These are phyloP conservation scores for Anser cygnoides DNA, from an alignment of 2,113 vertebrate species.

Conservation along the genomic window DNA sequence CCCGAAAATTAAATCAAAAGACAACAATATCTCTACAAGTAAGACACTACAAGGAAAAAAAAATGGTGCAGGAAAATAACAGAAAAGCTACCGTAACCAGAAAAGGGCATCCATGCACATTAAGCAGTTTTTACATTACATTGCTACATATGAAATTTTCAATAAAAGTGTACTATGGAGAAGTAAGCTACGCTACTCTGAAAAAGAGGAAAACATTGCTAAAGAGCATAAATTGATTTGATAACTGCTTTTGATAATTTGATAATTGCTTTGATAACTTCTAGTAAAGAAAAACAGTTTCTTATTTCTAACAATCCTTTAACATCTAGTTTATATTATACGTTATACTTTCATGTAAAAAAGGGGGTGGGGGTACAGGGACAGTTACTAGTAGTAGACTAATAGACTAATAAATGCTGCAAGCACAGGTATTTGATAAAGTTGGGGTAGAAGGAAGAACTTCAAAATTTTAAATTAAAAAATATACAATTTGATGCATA, in stretches of 20 bases:
- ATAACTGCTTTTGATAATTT: neutral
- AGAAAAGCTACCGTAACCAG: neutral
- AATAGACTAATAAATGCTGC: neutral
- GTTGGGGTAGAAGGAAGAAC: neutral
- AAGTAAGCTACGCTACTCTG: neutral
- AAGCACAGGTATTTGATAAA: neutral
- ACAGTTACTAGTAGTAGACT: neutral
- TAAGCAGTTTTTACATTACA: neutral
- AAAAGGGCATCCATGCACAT: neutral
- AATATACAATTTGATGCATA: neutral
- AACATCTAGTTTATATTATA: neutral
- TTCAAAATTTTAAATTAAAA: neutral
- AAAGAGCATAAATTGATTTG: neutral
- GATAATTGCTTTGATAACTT: neutral
- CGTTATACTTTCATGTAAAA: neutral
- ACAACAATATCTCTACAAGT: neutral
- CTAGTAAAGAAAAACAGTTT: neutral
- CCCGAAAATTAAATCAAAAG: neutral
- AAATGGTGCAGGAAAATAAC: neutral
- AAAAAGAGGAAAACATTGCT: neutral
- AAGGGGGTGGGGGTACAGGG: rapidly evolving
- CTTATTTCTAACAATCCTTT: neutral
- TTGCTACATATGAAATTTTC: slow-evolving; percentile 1
- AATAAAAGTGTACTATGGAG: neutral
- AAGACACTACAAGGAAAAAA: neutral